Evolutionary conservation across 2,113 vertebrate genomes (phyloP).

Genomic region (Cryptotis parvus): DNA sequence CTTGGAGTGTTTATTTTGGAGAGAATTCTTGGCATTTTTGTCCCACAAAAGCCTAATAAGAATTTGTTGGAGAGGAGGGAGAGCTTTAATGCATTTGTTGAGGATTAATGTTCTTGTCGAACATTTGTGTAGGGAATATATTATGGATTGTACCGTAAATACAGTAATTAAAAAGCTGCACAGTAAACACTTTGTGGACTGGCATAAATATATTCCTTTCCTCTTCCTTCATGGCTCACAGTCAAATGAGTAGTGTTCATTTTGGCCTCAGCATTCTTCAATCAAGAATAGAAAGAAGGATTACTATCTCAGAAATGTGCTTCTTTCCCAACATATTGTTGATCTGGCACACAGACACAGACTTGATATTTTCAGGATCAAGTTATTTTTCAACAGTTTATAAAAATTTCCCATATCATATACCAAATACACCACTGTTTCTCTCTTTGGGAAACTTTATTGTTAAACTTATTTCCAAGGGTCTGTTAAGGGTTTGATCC

Average conservation of each 20-base stretch:
- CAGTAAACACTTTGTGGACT: conserved; percentile 37
- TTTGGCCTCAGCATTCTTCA: neutral
- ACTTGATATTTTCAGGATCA: conserved; percentile 21
- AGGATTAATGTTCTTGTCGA: conserved; percentile 48
- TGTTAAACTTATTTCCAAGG: conserved; percentile 22
- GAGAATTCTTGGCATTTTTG: conserved; percentile 71
- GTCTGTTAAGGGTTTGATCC: too few species aligned
- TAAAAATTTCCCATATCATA: neutral
- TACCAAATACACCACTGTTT: neutral
- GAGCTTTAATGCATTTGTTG: conserved; percentile 40
- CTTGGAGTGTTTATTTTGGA: conserved; percentile 63
- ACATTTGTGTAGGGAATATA: conserved; percentile 56
- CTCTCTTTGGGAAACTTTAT: neutral
- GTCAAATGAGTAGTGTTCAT: conserved; percentile 18
- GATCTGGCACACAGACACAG: neutral
- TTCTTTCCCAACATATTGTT: neutral
- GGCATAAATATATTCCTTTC: neutral
- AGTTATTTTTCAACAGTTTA: conserved; percentile 36
- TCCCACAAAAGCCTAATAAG: conserved; percentile 42
- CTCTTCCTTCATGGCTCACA: neutral
- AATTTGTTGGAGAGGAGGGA: conserved; percentile 48
- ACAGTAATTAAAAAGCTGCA: conserved; percentile 71
- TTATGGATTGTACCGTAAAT: conserved; percentile 43
- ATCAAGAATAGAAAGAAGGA: neutral
- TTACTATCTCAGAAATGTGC: neutral